Evolutionary conservation across 92 coral and sea anemone species (phyloP).

Genomic region (Isaurus tuberculatus): DNA sequence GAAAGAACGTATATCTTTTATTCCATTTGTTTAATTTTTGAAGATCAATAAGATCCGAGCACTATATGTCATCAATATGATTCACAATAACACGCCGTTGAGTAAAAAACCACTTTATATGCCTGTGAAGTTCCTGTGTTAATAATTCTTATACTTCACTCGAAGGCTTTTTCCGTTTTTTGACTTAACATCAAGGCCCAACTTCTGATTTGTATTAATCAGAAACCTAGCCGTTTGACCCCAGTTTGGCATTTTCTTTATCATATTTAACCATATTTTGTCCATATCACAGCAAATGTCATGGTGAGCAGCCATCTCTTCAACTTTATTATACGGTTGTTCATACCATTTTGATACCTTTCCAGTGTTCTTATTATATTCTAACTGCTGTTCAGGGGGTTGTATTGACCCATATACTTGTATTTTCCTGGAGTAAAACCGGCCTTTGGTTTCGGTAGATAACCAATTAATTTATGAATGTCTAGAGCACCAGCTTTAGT

Average conservation of each 20-base stretch:
- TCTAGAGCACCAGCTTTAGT: no score
- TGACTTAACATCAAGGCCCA: neutral
- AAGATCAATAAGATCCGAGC: no score
- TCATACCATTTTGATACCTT: neutral
- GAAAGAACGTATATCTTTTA: no score
- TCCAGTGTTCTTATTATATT: neutral
- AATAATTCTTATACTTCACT: no score
- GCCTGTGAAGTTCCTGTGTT: no score
- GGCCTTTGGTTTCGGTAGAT: neutral
- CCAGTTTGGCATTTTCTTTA: neutral
- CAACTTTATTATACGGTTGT: neutral
- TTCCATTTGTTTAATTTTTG: no score
- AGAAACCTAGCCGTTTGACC: neutral
- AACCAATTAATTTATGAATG: neutral
- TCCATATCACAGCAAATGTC: slow-evolving; percentile 14
- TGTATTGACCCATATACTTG: neutral
- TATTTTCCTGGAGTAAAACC: neutral
- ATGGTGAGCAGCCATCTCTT: slow-evolving; percentile 8
- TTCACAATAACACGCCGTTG: no score
- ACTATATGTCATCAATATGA: no score
- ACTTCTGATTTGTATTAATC: neutral
- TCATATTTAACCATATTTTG: no score
- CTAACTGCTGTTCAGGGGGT: slow-evolving; percentile 27
- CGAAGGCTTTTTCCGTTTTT: no score
- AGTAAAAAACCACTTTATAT: no score